Percentiles rank a stretch among this genome's conserved stretches.
Conservation (phyloP, 2,113 vertebrate species). For the Catharus fuscescens region DNA sequence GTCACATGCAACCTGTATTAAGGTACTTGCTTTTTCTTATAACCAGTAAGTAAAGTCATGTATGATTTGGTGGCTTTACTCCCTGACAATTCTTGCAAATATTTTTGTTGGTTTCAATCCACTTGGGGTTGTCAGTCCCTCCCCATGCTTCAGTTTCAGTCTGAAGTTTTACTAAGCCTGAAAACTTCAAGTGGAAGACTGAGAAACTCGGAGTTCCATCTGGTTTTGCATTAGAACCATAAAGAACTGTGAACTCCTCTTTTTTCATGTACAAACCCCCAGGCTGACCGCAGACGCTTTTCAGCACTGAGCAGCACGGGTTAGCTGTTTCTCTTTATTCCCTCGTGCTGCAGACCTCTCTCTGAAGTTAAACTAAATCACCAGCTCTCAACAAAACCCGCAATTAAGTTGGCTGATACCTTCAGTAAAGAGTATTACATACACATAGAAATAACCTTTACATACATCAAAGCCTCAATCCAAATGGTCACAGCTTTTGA, state of each 20-base stretch:
- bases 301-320: background rate
- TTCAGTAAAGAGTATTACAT: constrained; percentile 12
- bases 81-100: background rate
- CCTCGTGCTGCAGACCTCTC: constrained; percentile 1
- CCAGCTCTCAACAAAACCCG: constrained; percentile 46
- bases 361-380: constrained; percentile 54
- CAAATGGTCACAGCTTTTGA: constrained; percentile 42
- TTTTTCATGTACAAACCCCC: background rate
- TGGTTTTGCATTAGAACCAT: background rate
- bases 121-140: background rate
- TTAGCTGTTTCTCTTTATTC: constrained; percentile 21
- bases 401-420: constrained; percentile 50
- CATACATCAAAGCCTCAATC: constrained; percentile 33
- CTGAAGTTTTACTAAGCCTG: background rate
- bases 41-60: background rate
- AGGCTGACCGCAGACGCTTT: background rate
- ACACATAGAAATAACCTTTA: constrained; percentile 47
- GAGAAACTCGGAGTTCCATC: background rate
- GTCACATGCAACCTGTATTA: background rate
- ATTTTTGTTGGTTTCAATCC: background rate
- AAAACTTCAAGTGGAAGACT: background rate
- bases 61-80: constrained; percentile 4
- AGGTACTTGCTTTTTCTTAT: background rate
- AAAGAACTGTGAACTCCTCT: background rate
- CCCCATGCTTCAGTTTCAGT: background rate